A percentile compares a stretch with the other conserved stretches of the same genome.
Evolutionary conservation across 2,797 vertebrate species (phyloP).

Genomic region (Darevskia mixta): DNA sequence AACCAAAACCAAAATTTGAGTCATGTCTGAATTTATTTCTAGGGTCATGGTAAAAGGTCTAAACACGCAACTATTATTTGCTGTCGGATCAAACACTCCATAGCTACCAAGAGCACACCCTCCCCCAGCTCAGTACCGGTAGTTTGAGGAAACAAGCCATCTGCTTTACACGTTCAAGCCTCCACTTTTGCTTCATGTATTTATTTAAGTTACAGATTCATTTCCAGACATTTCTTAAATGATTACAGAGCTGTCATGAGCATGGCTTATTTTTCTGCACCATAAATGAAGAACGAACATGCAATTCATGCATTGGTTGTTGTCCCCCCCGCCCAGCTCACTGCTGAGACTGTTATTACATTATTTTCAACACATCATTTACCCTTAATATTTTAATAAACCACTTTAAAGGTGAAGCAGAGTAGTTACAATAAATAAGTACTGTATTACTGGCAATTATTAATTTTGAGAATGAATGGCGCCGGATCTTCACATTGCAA

Average conservation of each 20-base stretch:
- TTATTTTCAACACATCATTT: conserved; percentile 75
- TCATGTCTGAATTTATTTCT: too few species aligned
- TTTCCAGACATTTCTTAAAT: conserved; percentile 61
- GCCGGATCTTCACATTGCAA: conserved; percentile 53
- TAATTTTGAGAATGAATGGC: conserved; percentile 63
- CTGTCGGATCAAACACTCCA: neutral
- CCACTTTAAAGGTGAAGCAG: conserved; percentile 75
- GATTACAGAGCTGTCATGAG: conserved; percentile 23
- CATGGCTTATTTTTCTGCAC: conserved; percentile 42
- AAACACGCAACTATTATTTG: too few species aligned
- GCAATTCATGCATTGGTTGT: conserved; percentile 40
- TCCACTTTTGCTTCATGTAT: conserved; percentile 39
- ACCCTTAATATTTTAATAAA: conserved; percentile 77
- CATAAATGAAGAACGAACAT: conserved; percentile 44
- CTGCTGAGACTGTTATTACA: conserved; percentile 68
- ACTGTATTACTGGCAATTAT: conserved; percentile 64
- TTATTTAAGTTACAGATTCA: conserved; percentile 52
- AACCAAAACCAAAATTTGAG: too few species aligned
- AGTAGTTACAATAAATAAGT: conserved; percentile 71
- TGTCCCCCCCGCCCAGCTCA: conserved; percentile 40
- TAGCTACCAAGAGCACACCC: neutral
- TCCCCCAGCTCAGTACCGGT: neutral
- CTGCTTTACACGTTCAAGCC: conserved; percentile 42
- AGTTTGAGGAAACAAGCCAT: conserved; percentile 17
- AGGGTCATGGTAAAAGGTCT: too few species aligned